Evolutionary conservation across 2,888 invertebrate genomes (phyloP), one percentile per base, ranked within the genome.

Genomic region (Xanthia togata): DNA sequence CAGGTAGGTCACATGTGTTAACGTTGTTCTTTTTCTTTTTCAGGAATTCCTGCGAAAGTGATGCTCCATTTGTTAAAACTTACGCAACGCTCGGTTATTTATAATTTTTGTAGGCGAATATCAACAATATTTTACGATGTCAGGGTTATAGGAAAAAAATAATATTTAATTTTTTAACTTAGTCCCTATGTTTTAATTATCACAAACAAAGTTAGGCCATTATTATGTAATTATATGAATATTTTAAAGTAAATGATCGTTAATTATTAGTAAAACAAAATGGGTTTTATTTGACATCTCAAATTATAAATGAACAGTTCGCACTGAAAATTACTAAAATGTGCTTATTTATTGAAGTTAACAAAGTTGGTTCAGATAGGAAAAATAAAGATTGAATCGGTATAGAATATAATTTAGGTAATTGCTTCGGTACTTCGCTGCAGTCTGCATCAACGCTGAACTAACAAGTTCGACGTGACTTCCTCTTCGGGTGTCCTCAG

Each of bases 21-120:
- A 86, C 44, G 14, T 35, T 62, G 20, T 69, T 57, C 41, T 76
- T 70, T 88, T 96, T 92, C 79, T 94, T 96, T 97, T 97, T 90
- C 97, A 98, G 98, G 97, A 98, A 98, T 96, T 97, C 98, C 95
- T 98, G 98, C 97, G 98, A 98, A 96, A 98, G 98, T 97, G 98
- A 98, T 96, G 97, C 98, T 95, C 98, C 98, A 94, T 99, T 98
- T 97, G 98, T 98, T 96, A 99, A 99, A 97, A 99, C 98, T 93
- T 99, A 99, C 95, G 98, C 98, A 95, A 99, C 98, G 90, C 97
- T 99, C 95, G 99, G 99, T 96, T 99, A 99, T 96, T 98, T 99
- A 97, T 99, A 98, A 98, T 97, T 97, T 96, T 91, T 91, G 95
- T 96, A 96, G 96, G 91, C 91, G 83, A 93, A 92, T 94, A 94